These are phyloP conservation scores for Crotalus helleri DNA, from an alignment of 2,113 vertebrate genomes.

Conservation along the genomic window DNA sequence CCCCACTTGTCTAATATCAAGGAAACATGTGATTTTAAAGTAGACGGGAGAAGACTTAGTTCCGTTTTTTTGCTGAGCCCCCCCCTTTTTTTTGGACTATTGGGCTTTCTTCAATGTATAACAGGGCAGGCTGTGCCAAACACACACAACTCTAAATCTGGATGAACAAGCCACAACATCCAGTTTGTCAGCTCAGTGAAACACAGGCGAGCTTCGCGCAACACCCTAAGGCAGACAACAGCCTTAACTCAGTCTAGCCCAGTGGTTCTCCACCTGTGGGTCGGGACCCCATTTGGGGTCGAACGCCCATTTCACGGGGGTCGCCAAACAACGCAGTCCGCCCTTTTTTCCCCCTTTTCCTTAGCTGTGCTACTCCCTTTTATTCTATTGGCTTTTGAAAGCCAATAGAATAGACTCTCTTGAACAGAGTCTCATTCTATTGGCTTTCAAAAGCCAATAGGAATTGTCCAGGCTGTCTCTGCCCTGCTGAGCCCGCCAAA, in stretches of 20 bases:
- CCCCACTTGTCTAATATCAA: background rate
- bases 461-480: too few relatives aligned
- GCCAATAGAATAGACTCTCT: too few relatives aligned
- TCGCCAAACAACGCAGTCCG: too few relatives aligned
- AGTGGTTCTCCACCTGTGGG: too few relatives aligned
- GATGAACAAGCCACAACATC: background rate
- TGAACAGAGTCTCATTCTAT: too few relatives aligned
- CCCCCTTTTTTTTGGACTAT: background rate
- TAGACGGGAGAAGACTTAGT: conserved; percentile 45
- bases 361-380: too few relatives aligned
- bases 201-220: background rate
- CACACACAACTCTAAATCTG: background rate
- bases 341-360: too few relatives aligned
- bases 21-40: conserved; percentile 18
- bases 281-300: too few relatives aligned
- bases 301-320: too few relatives aligned
- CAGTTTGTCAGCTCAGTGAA: background rate
- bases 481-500: too few relatives aligned
- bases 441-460: too few relatives aligned
- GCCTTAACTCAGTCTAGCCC: background rate
- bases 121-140: background rate
- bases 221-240: background rate
- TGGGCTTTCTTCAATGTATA: background rate
- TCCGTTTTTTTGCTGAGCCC: conserved; percentile 21
- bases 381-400: too few relatives aligned